Conservation (phyloP, 2,797 vertebrate genomes). For the Cyprinodon diabolis region DNA sequence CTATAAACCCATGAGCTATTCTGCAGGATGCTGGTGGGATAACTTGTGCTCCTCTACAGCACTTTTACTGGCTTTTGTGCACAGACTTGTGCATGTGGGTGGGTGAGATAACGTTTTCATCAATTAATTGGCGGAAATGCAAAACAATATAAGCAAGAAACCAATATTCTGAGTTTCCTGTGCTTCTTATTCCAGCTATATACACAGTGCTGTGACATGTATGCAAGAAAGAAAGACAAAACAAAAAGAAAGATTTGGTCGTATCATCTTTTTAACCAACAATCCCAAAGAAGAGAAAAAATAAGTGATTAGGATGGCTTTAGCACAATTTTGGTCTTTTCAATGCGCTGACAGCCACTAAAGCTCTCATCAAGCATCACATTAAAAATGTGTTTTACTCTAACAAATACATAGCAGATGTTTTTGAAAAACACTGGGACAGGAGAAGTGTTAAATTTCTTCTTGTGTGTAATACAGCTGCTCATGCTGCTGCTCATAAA, state of each 20-base stretch:
- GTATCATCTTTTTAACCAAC: neutral
- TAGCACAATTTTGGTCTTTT: neutral
- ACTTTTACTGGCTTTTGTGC: slow-evolving; percentile 2
- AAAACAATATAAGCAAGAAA: slow-evolving; percentile 19
- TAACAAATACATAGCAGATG: neutral
- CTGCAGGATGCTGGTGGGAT: slow-evolving; percentile 8
- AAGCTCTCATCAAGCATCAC: neutral
- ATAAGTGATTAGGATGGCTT: neutral
- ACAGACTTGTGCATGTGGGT: neutral
- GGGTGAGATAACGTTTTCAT: slow-evolving; percentile 14
- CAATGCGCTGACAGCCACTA: neutral
- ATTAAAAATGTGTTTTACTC: neutral
- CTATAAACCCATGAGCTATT: slow-evolving; percentile 6
- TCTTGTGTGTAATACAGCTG: slow-evolving; percentile 23
- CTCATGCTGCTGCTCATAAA: slow-evolving; percentile 13
- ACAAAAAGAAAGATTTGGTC: neutral
- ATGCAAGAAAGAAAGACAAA: too few relatives aligned
- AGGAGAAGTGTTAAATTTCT: neutral
- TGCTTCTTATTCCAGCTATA: neutral
- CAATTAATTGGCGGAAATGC: slow-evolving; percentile 15
- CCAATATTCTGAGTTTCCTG: slow-evolving; percentile 13
- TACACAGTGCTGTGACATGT: neutral
- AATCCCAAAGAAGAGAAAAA: neutral
- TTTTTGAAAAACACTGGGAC: neutral
- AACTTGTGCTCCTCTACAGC: slow-evolving; percentile 4